Evolutionary conservation across 2,888 invertebrate genomes (phyloP), one percentile per base, ranked within the genome.

Genomic region (Corbicula japonica): DNA sequence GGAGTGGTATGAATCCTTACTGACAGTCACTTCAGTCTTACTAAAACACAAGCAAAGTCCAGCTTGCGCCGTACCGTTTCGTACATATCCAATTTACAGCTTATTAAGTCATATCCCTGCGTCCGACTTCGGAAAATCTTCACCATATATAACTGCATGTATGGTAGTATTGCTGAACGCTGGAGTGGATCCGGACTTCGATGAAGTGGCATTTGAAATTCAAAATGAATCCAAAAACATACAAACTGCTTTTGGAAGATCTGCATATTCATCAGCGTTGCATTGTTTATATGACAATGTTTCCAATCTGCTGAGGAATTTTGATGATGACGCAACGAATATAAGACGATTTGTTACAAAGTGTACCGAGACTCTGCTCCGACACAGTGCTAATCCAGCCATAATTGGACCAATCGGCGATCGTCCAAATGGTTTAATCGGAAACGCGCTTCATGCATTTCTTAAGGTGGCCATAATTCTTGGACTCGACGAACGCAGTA

Each of bases 21-120:
- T 86, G 26, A 80, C 88, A 12, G 85, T 90, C 2, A 91, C 91
- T 18, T 82, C 89, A 21, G 86, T 91, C 2, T 74, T 92, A 8
- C 65, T 92, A 18, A 86, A 87, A 21, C 87, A 89, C 46, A 82
- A 84, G 4, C 87, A 88, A 32, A 87, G 89, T 65, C 87, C 91
- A 8, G 86, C 86, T 56, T 85, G 80, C 10, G 77, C 79, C 10
- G 58, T 86, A 3, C 91, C 90, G 0, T 87, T 88, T 26, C 83
- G 92, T 30, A 89, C 91, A 2, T 91, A 87, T 65, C 92, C 92
- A 0, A 76, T 92, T 32, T 90, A 92, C 79, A 92, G 91, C 69
- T 76, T 92, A n/a, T 80, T 92, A 6, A 80, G 88, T 28, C 86
- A 86, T 44, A 76, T 86, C 4, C 83, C 88, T 0, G 74, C 88